Conservation (phyloP, 2,113 vertebrate genomes). For the Pomatostomus ruficeps region DNA sequence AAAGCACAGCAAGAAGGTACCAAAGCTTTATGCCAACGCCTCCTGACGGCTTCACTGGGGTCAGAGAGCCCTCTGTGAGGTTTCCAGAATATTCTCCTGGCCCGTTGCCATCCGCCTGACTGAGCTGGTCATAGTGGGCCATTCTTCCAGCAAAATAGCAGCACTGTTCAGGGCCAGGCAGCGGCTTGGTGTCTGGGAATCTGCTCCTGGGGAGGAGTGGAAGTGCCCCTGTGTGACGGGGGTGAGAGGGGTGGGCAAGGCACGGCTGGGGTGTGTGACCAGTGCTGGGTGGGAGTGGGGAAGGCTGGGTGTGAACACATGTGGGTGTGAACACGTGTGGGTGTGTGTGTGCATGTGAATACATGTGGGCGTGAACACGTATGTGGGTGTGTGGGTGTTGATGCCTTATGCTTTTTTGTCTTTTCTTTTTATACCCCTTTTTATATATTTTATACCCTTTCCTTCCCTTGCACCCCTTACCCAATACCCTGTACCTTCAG, state of each 20-base stretch:
- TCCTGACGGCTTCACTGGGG: neutral
- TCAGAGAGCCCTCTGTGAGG: neutral
- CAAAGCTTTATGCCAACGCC: neutral
- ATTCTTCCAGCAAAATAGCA: neutral
- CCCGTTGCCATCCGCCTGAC: neutral
- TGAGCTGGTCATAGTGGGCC: neutral
- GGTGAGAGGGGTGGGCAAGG: neutral
- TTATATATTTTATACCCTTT: too few relatives aligned
- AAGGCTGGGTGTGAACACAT: neutral
- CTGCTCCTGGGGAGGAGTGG: neutral
- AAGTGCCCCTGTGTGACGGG: neutral
- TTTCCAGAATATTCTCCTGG: neutral
- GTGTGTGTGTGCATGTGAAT: too few relatives aligned
- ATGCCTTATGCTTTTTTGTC: too few relatives aligned
- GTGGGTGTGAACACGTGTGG: too few relatives aligned
- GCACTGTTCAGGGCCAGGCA: neutral
- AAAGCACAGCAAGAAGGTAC: neutral
- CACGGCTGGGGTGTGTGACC: fast-evolving
- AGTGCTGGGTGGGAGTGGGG: fast-evolving
- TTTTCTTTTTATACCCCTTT: too few relatives aligned
- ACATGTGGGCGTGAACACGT: too few relatives aligned
- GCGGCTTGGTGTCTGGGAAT: neutral
- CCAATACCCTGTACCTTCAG: too few relatives aligned
- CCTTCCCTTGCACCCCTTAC: too few relatives aligned
- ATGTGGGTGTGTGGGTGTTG: fast-evolving